A percentile compares a stretch with the other conserved stretches of the same genome.
phyloP scores from a whole-genome alignment of 1,140 invertebrate species.

The Listronotus bonariensis region DNA sequence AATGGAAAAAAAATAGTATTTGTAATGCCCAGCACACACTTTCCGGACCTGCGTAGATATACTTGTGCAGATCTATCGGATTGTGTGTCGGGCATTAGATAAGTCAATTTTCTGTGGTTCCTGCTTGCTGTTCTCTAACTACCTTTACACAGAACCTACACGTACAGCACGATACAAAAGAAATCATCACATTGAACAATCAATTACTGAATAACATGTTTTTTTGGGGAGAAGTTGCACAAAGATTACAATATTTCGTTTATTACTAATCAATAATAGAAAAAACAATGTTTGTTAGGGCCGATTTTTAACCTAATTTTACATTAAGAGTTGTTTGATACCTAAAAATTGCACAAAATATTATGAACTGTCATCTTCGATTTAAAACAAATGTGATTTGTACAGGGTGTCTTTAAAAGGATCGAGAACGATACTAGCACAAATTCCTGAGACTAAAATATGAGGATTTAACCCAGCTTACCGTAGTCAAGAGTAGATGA shows the following conservation, averaged over 20 bases:
- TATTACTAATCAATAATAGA: constrained; percentile 6
- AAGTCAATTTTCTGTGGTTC: neutral
- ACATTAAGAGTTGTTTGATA: neutral
- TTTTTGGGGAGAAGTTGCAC: constrained; percentile 20
- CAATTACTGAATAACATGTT: constrained; percentile 23
- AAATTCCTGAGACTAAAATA: too few relatives aligned
- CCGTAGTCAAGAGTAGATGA: too few relatives aligned
- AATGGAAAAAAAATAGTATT: too few relatives aligned
- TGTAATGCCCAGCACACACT: too few relatives aligned
- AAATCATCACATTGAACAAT: constrained; percentile 33
- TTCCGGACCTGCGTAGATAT: too few relatives aligned
- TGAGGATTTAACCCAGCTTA: too few relatives aligned
- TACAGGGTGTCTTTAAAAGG: too few relatives aligned
- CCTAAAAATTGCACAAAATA: neutral
- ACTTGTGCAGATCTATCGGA: too few relatives aligned
- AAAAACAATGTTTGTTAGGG: constrained; percentile 1
- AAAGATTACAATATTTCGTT: constrained; percentile 5
- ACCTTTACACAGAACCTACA: constrained; percentile 25
- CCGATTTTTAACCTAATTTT: constrained; percentile 1
- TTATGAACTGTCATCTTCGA: neutral
- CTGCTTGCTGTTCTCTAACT: neutral
- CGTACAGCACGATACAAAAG: constrained; percentile 28
- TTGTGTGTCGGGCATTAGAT: too few relatives aligned
- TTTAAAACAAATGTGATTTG: too few relatives aligned
- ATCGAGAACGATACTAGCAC: too few relatives aligned